Evolutionary conservation across 2,888 invertebrate species (phyloP), one percentile per base, ranked within the genome.

Genomic region (Scaptomyza polygonia): DNA sequence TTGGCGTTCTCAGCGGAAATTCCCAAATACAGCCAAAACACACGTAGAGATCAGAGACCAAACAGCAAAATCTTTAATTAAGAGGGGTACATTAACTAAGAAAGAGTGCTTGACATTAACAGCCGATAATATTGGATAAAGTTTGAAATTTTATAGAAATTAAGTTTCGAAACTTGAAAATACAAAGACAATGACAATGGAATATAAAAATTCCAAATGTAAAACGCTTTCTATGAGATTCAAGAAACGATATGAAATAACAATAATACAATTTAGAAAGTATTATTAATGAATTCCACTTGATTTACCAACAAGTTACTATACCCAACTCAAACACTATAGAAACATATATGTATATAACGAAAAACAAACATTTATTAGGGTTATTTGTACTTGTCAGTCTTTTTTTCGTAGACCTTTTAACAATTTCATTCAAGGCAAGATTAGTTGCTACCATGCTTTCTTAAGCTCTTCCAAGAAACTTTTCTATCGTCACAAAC

Each of bases 1-100:
- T 53, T 71, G 72, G 58, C 78, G 73, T 75, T 74, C 72, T 68
- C 72, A 72, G 76, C 77, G 82, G 76, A 87, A 79, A 78, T 81
- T 82, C 77, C 79, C 70, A 79, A 77, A 75, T 65, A 61, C 63
- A 72, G 77, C 44, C 45, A 49, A 42, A 67, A 57, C 51, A 52
- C 48, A 56, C 54, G 44, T 51, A 39, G 63, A 70, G 76, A 75
- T 75, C 73, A 58, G 39, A 59, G 40, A 67, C 53, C 53, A 39
- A 39, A 39, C 9, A 61, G 43, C 21, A 58, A 47, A 47, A 43
- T 21, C 18, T 4, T 14, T 18, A 9, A 11, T 32, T 9, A 0
- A 1, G 9, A 0, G 0, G 40, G 52, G 66, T 45, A 53, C 47
- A 39, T 67, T 14, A 16, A 18, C 54, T 63, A 29, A n/a, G 32